Evolutionary conservation across 2,888 invertebrate genomes (phyloP).

Genomic region (Apamea epomidion): DNA sequence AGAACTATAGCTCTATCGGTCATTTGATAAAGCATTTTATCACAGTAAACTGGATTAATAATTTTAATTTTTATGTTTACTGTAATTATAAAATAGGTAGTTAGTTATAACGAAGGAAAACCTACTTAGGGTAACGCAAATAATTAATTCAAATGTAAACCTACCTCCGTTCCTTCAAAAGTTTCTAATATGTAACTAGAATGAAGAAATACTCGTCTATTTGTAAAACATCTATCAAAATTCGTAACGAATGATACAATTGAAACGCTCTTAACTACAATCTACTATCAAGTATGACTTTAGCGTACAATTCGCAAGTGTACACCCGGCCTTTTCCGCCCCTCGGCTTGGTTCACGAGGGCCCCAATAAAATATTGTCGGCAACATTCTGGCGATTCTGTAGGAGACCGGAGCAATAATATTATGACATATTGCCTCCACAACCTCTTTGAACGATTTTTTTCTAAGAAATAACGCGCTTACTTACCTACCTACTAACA

Average conservation of each 20-base stretch:
- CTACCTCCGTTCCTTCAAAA: neutral
- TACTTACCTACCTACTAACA: constrained; percentile 58
- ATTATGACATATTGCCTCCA: constrained; percentile 89
- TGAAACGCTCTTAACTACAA: constrained; percentile 26
- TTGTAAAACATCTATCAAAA: constrained; percentile 17
- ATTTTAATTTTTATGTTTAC: neutral
- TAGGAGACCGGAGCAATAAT: constrained; percentile 87
- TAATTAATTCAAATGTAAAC: neutral
- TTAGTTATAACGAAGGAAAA: neutral
- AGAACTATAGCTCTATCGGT: neutral
- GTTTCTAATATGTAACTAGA: neutral
- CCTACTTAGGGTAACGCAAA: too few species aligned
- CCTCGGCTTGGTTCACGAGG: constrained; percentile 77
- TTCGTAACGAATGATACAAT: constrained; percentile 9
- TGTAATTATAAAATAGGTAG: neutral
- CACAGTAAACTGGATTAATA: constrained; percentile 3
- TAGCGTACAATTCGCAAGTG: constrained; percentile 62
- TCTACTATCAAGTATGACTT: constrained; percentile 39
- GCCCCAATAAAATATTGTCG: constrained; percentile 87
- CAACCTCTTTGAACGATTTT: constrained; percentile 77
- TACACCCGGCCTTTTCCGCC: constrained; percentile 73
- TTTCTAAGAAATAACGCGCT: constrained; percentile 62
- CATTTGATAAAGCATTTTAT: constrained; percentile 28
- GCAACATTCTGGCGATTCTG: constrained; percentile 83
- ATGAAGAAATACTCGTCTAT: neutral